Percentiles rank a stretch among this genome's conserved stretches.
Evolutionary conservation across 2,888 invertebrate genomes (phyloP).

Genomic region (Heliconius hortense): DNA sequence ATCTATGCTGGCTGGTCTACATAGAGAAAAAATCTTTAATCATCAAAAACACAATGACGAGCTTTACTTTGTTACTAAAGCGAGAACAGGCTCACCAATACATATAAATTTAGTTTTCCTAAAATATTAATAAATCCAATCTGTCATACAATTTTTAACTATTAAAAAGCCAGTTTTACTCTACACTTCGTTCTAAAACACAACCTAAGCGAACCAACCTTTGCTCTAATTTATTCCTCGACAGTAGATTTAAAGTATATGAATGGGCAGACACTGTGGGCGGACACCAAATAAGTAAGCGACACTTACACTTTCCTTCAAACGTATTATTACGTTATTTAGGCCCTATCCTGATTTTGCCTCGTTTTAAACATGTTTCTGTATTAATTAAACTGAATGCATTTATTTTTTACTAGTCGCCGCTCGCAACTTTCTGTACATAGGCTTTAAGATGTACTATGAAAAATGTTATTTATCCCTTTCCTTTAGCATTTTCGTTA

Average conservation of each 20-base stretch:
- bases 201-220: background rate
- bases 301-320: constrained; percentile 37
- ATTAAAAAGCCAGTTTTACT: background rate
- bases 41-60: too few relatives aligned
- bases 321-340: constrained; percentile 8
- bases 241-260: constrained; percentile 33
- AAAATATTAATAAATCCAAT: too few relatives aligned
- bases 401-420: background rate
- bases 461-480: too few relatives aligned
- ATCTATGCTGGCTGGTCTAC: too few relatives aligned
- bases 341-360: background rate
- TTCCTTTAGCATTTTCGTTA: too few relatives aligned
- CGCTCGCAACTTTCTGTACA: too few relatives aligned
- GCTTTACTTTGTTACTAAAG: too few relatives aligned
- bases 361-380: background rate
- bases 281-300: constrained; percentile 34
- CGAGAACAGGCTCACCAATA: too few relatives aligned
- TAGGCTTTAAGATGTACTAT: too few relatives aligned
- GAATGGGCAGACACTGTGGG: constrained; percentile 36
- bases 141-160: too few relatives aligned
- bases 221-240: constrained; percentile 24
- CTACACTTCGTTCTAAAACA: background rate
- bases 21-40: too few relatives aligned
- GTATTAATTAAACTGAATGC: background rate
- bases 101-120: background rate